Base-by-base conservation (phyloP, 2,888 invertebrate genomes). In the Andrena praecox region DNA sequence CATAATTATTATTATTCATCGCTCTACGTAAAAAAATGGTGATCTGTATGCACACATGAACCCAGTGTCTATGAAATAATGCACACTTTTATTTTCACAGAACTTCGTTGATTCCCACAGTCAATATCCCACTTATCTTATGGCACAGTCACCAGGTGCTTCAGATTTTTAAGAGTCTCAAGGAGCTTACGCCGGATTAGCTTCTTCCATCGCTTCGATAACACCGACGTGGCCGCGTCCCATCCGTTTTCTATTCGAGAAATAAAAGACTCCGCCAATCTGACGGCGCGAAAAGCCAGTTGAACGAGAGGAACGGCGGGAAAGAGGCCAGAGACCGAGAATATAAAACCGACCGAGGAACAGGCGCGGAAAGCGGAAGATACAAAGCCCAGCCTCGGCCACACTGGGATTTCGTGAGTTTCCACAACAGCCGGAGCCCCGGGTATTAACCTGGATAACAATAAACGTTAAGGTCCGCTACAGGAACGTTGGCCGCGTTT, bases 181-280 rank as follows among this genome's bases (percentile, higher is more conserved):
- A 20, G 29, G 24, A 59, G 29, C 59, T 60, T 48, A 59, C 54
- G 16, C 3, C 1, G 63, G 48, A 72, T 64, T 64, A 72, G 63
- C n/a, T 64, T 48, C 59, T 60, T 29, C 27, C 64, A 52, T 16
- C 72, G 12, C 35, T 64, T 64, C 35, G 72, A 72, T 35, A 64
- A 35, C 10, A 48, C 0, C 7, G 29, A 54, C 16, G n/a, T 52
- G 33, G 33, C 5, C 29, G 7, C 20, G 52, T 52, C 20, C n/a
- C 48, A 24, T 66, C 42, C 24, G 5, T 52, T 24, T 27, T 5
- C 24, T 68, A 27, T 52, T 33, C 60, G 59, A 33, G 70, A 86
- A 86, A 85, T 87, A 89, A 87, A 87, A 85, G 82, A 84, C 77
- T 87, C n/a, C 7, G 10, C 2, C 50, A 29, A 50, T 6, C 48